phyloP scores from a whole-genome alignment of 2,797 vertebrate species.

The Huso huso region DNA sequence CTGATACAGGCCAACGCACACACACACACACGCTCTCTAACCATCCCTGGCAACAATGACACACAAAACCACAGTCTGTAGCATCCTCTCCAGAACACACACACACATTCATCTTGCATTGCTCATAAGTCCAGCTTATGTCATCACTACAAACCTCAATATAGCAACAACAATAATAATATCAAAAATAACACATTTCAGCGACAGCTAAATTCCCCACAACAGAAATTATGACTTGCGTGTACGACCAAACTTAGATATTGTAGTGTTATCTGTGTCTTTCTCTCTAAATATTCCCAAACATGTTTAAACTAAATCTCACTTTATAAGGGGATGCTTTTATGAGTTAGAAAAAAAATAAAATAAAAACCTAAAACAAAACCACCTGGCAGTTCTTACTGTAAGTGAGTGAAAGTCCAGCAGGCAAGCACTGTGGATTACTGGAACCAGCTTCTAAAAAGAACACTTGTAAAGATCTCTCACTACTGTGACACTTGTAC shows the following conservation, averaged over 20 bases:
- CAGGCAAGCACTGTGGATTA: too few species aligned
- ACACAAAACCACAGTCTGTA: conserved; percentile 29
- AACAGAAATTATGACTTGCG: conserved; percentile 26
- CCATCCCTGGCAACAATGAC: conserved; percentile 30
- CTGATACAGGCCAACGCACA: conserved; percentile 20
- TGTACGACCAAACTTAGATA: conserved; percentile 26
- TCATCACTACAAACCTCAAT: conserved; percentile 43
- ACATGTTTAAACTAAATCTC: too few species aligned
- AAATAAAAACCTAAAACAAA: background rate
- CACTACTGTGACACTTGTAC: too few species aligned
- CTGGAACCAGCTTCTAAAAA: too few species aligned
- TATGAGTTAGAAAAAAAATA: background rate
- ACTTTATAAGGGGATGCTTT: too few species aligned
- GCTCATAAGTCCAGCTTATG: conserved; percentile 54
- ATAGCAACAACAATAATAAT: conserved; percentile 33
- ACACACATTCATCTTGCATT: conserved; percentile 38
- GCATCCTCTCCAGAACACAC: too few species aligned
- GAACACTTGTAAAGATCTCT: background rate
- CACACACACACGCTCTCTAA: background rate
- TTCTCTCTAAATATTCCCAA: too few species aligned
- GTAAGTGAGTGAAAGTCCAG: background rate
- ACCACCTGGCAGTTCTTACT: background rate
- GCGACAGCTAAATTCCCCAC: conserved; percentile 35
- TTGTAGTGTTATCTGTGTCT: background rate
- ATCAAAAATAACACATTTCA: conserved; percentile 47